Evolutionary conservation across 1,140 invertebrate species (phyloP), one percentile per base, ranked within the genome.

Genomic region (Meloidogyne exigua): DNA sequence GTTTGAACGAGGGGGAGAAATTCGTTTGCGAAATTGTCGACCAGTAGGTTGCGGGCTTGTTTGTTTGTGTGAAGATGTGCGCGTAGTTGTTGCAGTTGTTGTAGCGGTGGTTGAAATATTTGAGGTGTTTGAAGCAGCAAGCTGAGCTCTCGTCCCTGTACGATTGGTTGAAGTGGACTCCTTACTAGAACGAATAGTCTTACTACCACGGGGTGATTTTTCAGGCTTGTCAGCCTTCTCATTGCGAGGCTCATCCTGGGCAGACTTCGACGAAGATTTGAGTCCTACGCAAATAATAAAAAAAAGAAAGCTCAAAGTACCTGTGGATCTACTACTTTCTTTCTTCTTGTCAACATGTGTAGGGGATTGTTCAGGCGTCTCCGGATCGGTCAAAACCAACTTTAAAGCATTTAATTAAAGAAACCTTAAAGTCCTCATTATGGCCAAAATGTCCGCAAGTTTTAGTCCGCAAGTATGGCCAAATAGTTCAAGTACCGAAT

Each of bases 1-100:
- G 7, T 26, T 57, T 11, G 76, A 66, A 26, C 71, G 68, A 4
- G 76, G 63, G 21, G 76, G 76, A 23, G 76, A 78, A 68, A 78
- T 78, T 18, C 69, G 66, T 18, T 28, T 75, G 32, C 76, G 92
- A 86, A 88, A 95, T 96, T 28, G 93, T 92, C 84, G 95, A 92
- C 68, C 90, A 57, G 75, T 57, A 1, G 57, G n/a, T 4, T 49
- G n/a, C 13, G 69, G 32, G 25, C 66, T 9, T n/a, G 49, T 49
- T 18, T 49, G 49, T 21, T 57, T 25, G 23, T 64, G 39, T 70
- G 67, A 49, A 76, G 25, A 44, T 10, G 23, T 36, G 18, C 15
- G 13, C 18, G 69, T 28, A 11, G 36, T 62, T 2, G 39, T 21
- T 21, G 49, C 15, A 18, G 68, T 23, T 0, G 68, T 36, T 23